Conservation (phyloP, 1,140 invertebrate species). For the Drosophila gunungcola region DNA sequence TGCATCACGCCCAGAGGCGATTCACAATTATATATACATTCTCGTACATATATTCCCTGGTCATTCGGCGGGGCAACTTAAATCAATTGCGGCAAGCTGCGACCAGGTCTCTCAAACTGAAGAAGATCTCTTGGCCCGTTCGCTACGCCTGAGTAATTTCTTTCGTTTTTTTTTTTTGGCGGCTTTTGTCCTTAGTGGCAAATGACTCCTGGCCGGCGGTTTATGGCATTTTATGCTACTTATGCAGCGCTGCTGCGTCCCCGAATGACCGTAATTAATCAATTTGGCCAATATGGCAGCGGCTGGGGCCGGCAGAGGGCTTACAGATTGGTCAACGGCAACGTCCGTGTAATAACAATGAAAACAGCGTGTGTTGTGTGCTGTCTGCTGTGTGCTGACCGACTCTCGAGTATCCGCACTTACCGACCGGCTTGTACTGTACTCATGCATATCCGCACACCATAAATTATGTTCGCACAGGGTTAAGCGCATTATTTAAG, state of each 20-base stretch:
- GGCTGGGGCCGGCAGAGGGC: constrained; percentile 14
- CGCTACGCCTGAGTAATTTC: constrained; percentile 77
- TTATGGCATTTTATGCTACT: constrained; percentile 80
- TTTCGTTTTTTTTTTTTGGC: constrained; percentile 61
- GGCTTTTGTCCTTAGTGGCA: constrained; percentile 81
- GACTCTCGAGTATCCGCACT: constrained; percentile 8
- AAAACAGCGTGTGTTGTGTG: constrained; percentile 66
- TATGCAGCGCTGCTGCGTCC: constrained; percentile 57
- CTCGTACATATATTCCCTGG: constrained; percentile 19
- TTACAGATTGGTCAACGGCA: constrained; percentile 70
- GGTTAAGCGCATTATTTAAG: constrained; percentile 83
- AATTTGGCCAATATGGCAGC: constrained; percentile 79
- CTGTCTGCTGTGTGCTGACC: constrained; percentile 12
- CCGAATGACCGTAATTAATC: constrained; percentile 82
- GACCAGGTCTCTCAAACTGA: constrained; percentile 13
- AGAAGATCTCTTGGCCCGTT: constrained; percentile 47
- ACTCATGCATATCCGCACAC: constrained; percentile 81
- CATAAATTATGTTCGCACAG: constrained; percentile 83
- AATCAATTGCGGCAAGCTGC: constrained; percentile 70
- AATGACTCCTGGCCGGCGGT: constrained; percentile 63
- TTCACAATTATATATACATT: constrained; percentile 55
- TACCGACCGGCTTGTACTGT: constrained; percentile 29
- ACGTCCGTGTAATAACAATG: constrained; percentile 82
- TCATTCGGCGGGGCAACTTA: constrained; percentile 60
- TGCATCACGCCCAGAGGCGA: constrained; percentile 57